These are phyloP conservation scores for Epinephelus lanceolatus DNA, from an alignment of 2,113 vertebrate genomes.

Conservation along the genomic window DNA sequence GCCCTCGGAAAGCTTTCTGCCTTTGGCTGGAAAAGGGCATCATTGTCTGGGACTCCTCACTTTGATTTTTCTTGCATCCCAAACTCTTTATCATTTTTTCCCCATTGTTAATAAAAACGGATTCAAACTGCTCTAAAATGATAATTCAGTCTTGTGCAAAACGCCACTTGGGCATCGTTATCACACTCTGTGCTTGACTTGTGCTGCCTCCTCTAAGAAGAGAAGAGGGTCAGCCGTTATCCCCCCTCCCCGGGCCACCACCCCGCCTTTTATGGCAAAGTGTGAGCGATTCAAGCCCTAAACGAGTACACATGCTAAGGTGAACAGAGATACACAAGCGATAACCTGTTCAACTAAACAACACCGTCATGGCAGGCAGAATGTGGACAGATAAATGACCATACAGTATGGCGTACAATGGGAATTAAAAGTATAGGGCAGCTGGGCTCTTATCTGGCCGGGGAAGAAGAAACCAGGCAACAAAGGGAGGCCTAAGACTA, in stretches of 20 bases:
- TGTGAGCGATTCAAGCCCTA: slow-evolving; percentile 68
- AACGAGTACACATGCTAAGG: slow-evolving; percentile 81
- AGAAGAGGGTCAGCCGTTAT: slow-evolving; percentile 75
- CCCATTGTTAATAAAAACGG: background rate
- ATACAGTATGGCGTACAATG: slow-evolving; percentile 85
- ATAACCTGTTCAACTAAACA: slow-evolving; percentile 77
- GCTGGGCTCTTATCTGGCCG: slow-evolving; percentile 96
- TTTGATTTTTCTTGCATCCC: slow-evolving; percentile 1
- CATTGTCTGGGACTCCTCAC: slow-evolving; percentile 1
- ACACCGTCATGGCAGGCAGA: slow-evolving; percentile 61
- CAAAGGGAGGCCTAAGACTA: slow-evolving; percentile 95
- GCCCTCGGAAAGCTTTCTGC: slow-evolving; percentile 64
- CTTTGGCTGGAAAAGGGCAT: slow-evolving; percentile 67
- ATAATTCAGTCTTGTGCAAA: background rate
- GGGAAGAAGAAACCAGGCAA: slow-evolving; percentile 90
- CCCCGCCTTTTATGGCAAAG: slow-evolving; percentile 70
- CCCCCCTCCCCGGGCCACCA: slow-evolving; percentile 44
- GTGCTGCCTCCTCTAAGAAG: slow-evolving; percentile 72
- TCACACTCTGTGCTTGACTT: slow-evolving; percentile 79
- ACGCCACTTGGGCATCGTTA: slow-evolving; percentile 51
- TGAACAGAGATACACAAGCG: slow-evolving; percentile 76
- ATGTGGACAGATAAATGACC: slow-evolving; percentile 83
- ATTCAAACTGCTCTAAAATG: slow-evolving; percentile 8
- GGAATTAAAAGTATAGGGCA: slow-evolving; percentile 91
- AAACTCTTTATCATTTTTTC: background rate